A percentile compares a stretch with the other conserved stretches of the same genome.
These are phyloP conservation scores for Apostichopus leukothele DNA, from an alignment of 53 echinoderm and acorn worm genomes.

Conservation along the genomic window DNA sequence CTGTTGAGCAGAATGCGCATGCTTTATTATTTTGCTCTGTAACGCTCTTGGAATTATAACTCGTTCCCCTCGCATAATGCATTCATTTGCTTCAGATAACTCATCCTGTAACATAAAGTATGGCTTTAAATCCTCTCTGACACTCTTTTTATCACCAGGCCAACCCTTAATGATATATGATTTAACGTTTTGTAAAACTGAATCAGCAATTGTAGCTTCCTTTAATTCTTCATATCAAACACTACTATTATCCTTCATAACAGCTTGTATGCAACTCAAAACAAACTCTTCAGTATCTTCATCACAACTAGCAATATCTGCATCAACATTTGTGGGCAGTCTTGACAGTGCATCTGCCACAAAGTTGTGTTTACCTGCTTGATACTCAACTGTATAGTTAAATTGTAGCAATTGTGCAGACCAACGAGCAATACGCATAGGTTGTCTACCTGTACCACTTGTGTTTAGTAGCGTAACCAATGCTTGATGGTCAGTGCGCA, in stretches of 20 bases:
- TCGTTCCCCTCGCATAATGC: conserved; percentile 49
- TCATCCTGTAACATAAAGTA: conserved; percentile 54
- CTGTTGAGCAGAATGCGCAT: conserved; percentile 63
- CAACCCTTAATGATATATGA: conserved; percentile 35
- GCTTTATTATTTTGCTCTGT: conserved; percentile 3
- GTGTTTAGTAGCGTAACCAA: conserved; percentile 23
- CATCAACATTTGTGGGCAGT: conserved; percentile 4
- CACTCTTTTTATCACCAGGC: conserved; percentile 6
- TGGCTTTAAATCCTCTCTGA: neutral
- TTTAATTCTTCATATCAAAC: neutral
- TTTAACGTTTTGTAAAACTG: conserved; percentile 24
- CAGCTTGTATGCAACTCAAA: conserved; percentile 13
- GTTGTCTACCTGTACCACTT: conserved; percentile 43
- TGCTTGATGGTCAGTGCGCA: conserved; percentile 46
- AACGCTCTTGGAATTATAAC: conserved; percentile 43
- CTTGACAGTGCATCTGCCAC: conserved; percentile 54
- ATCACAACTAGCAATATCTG: conserved; percentile 5
- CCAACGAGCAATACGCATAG: conserved; percentile 65
- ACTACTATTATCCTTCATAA: neutral
- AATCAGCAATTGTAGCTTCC: conserved; percentile 36
- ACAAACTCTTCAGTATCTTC: conserved; percentile 47
- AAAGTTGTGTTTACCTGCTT: conserved; percentile 45
- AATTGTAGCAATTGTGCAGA: conserved; percentile 47
- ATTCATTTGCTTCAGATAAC: conserved; percentile 36
- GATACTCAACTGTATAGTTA: conserved; percentile 60